A percentile compares a stretch with the other conserved stretches of the same genome.
Evolutionary conservation across 2,113 vertebrate species (phyloP).

Genomic region (Apodemus speciosus): DNA sequence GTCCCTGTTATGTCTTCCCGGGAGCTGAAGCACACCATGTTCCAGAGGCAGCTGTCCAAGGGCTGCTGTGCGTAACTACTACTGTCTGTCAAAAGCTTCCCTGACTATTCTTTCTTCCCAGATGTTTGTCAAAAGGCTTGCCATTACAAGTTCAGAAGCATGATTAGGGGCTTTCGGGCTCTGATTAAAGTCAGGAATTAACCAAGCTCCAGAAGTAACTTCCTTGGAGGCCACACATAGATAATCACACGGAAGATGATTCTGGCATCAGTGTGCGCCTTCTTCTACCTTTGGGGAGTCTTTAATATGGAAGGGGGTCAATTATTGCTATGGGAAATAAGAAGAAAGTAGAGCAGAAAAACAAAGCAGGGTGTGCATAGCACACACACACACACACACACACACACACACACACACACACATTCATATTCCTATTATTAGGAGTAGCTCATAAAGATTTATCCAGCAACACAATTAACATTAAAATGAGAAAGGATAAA

Average conservation of each 20-base stretch:
- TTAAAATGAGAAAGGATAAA: not conserved
- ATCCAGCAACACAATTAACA: not conserved
- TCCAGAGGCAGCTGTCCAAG: conserved; percentile 16
- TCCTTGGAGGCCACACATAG: conserved; percentile 44
- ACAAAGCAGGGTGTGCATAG: not conserved
- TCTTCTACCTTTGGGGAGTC: conserved; percentile 34
- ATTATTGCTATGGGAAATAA: conserved; percentile 60
- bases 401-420: not conserved
- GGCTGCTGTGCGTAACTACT: conserved; percentile 31
- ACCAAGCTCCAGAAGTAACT: conserved; percentile 19
- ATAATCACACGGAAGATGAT: conserved; percentile 30
- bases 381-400: no score
- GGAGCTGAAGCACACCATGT: not conserved
- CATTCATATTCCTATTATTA: not conserved
- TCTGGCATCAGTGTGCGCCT: not conserved
- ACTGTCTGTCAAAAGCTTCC: conserved; percentile 20
- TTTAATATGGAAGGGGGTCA: conserved; percentile 63
- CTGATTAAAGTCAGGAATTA: conserved; percentile 63
- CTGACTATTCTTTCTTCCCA: conserved; percentile 24
- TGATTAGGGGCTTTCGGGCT: conserved; percentile 29
- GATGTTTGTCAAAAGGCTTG: conserved; percentile 51
- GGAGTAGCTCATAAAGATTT: conserved; percentile 1
- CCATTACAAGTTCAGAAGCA: conserved; percentile 54
- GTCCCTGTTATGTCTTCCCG: not conserved
- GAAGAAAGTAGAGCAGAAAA: conserved; percentile 61